A percentile compares a stretch with the other conserved stretches of the same genome.
phyloP scores from a whole-genome alignment of 2,888 invertebrate species.

The Isoperla grammatica region DNA sequence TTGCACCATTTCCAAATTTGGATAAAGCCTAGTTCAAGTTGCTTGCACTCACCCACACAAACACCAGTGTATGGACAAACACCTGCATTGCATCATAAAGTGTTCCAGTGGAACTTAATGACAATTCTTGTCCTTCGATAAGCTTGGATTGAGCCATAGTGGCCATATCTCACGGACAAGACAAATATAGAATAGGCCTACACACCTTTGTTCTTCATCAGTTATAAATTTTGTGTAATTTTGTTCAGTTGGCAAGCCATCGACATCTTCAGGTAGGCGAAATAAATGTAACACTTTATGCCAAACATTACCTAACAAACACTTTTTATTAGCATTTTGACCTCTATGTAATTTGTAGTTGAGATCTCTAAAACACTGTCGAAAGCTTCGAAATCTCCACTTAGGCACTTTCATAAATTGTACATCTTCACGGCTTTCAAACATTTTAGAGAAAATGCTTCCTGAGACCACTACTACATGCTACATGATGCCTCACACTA shows the following conservation, averaged over 20 bases:
- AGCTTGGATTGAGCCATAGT: too few species aligned
- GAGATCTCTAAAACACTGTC: slow-evolving; percentile 1
- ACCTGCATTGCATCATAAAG: too few species aligned
- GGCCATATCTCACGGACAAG: too few species aligned
- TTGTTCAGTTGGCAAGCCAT: slow-evolving; percentile 17
- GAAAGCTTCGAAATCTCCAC: slow-evolving; percentile 10
- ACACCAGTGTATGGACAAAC: too few species aligned
- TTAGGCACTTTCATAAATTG: slow-evolving; percentile 1
- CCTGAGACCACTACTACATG: too few species aligned
- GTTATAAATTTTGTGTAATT: slow-evolving; percentile 56
- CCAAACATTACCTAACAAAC: not conserved
- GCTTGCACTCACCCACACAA: too few species aligned
- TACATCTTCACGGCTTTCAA: slow-evolving; percentile 5
- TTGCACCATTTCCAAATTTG: too few species aligned
- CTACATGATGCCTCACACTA: too few species aligned
- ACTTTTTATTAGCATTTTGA: not conserved
- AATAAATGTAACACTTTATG: not conserved
- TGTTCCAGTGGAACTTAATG: too few species aligned
- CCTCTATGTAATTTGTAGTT: slow-evolving; percentile 8
- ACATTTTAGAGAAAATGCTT: slow-evolving; percentile 8
- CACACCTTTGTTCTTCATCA: slow-evolving; percentile 66
- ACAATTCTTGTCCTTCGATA: too few species aligned
- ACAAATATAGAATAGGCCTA: too few species aligned
- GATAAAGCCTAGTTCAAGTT: too few species aligned
- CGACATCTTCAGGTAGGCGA: not conserved